A percentile compares a stretch with the other conserved stretches of the same genome.
Conservation (phyloP, 2,888 invertebrate genomes). For the Dyspetes luteomarginatus region DNA sequence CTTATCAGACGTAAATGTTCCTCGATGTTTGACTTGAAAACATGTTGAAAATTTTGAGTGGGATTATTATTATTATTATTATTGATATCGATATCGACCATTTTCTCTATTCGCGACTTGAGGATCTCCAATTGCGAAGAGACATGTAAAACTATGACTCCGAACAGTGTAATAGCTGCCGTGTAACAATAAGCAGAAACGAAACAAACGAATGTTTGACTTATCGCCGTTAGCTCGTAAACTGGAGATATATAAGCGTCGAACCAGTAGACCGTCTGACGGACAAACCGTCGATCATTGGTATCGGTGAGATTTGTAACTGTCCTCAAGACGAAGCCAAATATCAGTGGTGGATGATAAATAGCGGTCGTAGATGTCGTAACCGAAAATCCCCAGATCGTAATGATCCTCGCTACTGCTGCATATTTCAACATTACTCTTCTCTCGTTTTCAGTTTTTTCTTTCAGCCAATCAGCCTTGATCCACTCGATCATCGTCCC, state of each 20-base stretch:
- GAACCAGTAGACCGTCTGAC: conserved; percentile 51
- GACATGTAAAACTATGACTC: conserved; percentile 56
- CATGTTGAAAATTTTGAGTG: background rate
- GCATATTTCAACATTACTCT: conserved; percentile 58
- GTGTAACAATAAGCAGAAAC: conserved; percentile 54
- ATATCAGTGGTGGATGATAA: conserved; percentile 35
- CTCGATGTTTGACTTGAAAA: background rate
- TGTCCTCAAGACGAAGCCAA: conserved; percentile 52
- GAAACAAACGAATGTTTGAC: conserved; percentile 44
- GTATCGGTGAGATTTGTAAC: conserved; percentile 61
- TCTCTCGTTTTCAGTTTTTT: conserved; percentile 46
- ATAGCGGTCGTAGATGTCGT: conserved; percentile 17
- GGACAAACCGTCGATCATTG: conserved; percentile 39
- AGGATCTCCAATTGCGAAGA: conserved; percentile 59
- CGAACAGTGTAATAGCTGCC: conserved; percentile 58
- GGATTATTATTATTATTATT: background rate
- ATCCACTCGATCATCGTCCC: conserved; percentile 40
- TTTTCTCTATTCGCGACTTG: conserved; percentile 8
- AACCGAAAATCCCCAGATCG: conserved; percentile 41
- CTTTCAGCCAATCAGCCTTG: conserved; percentile 51
- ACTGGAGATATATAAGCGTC: conserved; percentile 49
- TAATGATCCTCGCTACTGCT: conserved; percentile 50
- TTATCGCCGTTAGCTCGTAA: conserved; percentile 53
- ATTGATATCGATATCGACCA: background rate
- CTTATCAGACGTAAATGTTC: conserved; percentile 39